phyloP scores from a whole-genome alignment of 1,140 invertebrate species.

The Teleogryllus occipitalis region DNA sequence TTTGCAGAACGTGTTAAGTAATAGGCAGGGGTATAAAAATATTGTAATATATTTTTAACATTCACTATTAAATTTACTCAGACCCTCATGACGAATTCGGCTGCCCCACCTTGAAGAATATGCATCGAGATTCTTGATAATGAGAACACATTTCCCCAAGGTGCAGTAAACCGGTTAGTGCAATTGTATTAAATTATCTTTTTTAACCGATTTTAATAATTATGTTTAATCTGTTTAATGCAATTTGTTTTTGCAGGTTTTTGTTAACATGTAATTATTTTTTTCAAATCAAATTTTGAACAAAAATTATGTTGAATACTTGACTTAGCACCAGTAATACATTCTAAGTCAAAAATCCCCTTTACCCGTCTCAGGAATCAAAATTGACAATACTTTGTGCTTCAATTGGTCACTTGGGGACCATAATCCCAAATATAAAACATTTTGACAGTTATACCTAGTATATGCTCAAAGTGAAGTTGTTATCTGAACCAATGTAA shows the following conservation, averaged over 20 bases:
- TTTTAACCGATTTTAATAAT: no score
- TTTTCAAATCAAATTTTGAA: neutral
- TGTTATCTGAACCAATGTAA: neutral
- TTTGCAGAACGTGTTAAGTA: neutral
- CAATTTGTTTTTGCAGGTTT: no score
- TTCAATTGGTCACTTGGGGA: neutral
- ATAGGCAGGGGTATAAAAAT: neutral
- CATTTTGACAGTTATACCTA: neutral
- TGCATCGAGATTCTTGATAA: neutral
- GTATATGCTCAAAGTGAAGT: neutral
- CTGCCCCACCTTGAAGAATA: neutral
- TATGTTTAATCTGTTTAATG: no score
- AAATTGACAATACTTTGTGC: conserved; percentile 1
- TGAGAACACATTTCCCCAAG: neutral
- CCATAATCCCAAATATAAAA: neutral
- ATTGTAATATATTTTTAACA: neutral
- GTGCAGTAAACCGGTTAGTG: neutral
- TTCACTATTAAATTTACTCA: neutral
- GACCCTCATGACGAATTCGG: neutral
- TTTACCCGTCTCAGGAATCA: neutral
- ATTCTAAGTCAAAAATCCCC: neutral
- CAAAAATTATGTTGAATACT: neutral
- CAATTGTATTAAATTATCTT: no score
- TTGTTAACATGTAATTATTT: neutral
- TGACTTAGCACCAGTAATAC: neutral